Conservation (phyloP, 2,888 invertebrate genomes). For the Rhamphomyia laevipes region DNA sequence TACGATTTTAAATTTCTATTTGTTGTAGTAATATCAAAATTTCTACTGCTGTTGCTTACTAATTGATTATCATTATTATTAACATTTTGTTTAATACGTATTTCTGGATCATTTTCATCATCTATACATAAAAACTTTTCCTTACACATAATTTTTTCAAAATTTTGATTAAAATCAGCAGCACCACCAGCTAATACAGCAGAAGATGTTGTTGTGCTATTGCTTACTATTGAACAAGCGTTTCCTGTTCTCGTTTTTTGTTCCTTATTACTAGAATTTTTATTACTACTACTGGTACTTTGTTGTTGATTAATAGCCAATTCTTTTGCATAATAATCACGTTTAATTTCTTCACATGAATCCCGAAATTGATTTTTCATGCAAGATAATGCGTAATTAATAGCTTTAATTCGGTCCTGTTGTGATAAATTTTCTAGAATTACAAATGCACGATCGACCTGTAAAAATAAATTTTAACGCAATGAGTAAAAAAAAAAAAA, state of each 20-base stretch:
- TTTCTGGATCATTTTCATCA: conserved; percentile 27
- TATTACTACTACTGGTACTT: conserved; percentile 23
- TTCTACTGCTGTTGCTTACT: neutral
- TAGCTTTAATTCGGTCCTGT: conserved; percentile 30
- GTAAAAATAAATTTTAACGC: conserved; percentile 9
- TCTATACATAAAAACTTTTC: conserved; percentile 35
- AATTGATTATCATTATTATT: neutral
- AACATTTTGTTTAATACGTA: conserved; percentile 8
- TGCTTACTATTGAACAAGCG: no score
- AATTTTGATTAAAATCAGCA: conserved; percentile 36
- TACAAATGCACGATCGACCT: conserved; percentile 35
- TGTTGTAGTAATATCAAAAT: neutral
- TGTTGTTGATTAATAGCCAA: conserved; percentile 16
- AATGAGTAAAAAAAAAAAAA: neutral
- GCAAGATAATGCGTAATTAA: conserved; percentile 31
- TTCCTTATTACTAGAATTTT: neutral
- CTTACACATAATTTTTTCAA: conserved; percentile 36
- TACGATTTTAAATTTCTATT: neutral
- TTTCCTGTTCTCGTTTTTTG: no score
- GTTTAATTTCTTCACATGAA: conserved; percentile 31
- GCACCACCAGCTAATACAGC: no score
- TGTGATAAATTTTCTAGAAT: conserved; percentile 28
- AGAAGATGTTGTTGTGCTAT: no score
- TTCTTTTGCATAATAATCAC: conserved; percentile 24
- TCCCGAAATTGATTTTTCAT: conserved; percentile 33